Base-by-base conservation (phyloP, 2,113 vertebrate species). In the Pituophis catenifer region DNA sequence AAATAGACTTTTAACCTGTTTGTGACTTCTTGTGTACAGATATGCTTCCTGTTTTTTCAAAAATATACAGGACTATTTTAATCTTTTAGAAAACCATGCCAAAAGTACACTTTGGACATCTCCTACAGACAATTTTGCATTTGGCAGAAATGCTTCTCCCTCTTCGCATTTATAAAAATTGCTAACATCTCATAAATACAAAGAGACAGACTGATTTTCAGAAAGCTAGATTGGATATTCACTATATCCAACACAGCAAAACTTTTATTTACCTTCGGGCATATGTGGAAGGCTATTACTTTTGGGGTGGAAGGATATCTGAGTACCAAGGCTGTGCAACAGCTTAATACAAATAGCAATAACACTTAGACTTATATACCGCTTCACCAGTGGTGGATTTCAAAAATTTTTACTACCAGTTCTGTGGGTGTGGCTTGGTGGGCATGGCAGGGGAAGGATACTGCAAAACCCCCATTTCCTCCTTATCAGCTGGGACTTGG, bases 1-100 rank as follows among this genome's bases (percentile, higher is more conserved):
- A 92, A 89, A 29, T 55, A 87, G 91, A 62, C 44, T 92, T 52
- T 92, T 92, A 89, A 89, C 52, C 86, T 88, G 48, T 59, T 54
- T 65, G 48, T 70, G 91, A 88, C 91, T 88, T 92, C 50, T n/a
- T 92, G 48, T 52, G 88, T 88, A 23, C 29, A 88, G 62, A 70
- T 23, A 13, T 54, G 38, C 44, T 75, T 8, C 19, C 24, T 54
- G 26, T 92, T 92, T n/a, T 65, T 59, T 38, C 23, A 24, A 62
- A 89, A 75, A 24, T 24, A 26, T 85, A 48, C 75, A 57, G 26
- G n/a, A 91, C 9, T n/a, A 70, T 15, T 48, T 38, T 33, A 48
- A 24, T 23, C 33, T 38, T 85, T 86, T 50, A 75, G 54, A 86
- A 48, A 58, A 15, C 17, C 38, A 50, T 58, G 29, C 58, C 54